Evolutionary conservation across 2,888 invertebrate species (phyloP).

Genomic region (Microplitis manilae): DNA sequence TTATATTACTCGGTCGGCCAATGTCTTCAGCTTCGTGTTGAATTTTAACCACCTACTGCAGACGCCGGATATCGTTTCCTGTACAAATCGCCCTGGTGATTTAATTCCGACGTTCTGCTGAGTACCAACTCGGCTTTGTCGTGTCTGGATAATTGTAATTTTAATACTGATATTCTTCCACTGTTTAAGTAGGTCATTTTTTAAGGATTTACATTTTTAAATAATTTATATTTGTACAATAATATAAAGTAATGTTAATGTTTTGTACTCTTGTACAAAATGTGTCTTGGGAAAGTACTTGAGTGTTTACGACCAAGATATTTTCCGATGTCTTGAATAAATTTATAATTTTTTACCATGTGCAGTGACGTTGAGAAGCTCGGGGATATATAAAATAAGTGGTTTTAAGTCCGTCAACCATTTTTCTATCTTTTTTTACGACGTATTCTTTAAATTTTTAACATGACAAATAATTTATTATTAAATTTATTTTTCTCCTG

Average conservation of each 20-base stretch:
- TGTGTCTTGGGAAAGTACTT: neutral
- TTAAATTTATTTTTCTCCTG: neutral
- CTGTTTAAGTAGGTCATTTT: neutral
- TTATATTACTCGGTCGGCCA: constrained; percentile 43
- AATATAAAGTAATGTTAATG: neutral
- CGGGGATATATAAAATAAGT: neutral
- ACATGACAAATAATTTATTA: neutral
- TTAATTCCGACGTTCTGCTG: constrained; percentile 25
- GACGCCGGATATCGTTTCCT: constrained; percentile 40
- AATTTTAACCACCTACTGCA: constrained; percentile 41
- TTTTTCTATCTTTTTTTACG: neutral
- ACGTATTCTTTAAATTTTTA: neutral
- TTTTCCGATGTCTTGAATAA: neutral
- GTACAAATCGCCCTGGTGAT: constrained; percentile 39
- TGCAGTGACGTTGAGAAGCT: neutral
- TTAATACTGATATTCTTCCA: neutral
- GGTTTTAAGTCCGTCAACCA: neutral
- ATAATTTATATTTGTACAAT: neutral
- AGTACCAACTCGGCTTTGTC: constrained; percentile 2
- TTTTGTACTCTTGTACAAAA: neutral
- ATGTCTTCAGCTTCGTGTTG: constrained; percentile 46
- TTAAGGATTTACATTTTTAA: neutral
- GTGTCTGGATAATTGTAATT: neutral
- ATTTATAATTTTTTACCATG: neutral
- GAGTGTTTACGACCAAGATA: neutral